Evolutionary conservation across 2,797 vertebrate genomes (phyloP).

Genomic region (Cyprinodon diabolis): DNA sequence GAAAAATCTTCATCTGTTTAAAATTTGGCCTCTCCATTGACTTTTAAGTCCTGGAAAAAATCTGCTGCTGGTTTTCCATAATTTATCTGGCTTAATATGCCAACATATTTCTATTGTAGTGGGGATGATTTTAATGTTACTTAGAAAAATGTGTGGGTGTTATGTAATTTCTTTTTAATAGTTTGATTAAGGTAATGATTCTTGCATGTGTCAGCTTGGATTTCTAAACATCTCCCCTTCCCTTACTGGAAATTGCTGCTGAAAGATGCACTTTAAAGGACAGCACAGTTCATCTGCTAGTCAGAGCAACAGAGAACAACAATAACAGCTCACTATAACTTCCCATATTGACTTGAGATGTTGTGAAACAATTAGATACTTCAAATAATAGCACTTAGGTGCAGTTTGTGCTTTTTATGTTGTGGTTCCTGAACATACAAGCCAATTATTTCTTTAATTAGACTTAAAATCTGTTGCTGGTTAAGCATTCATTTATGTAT

Average conservation of each 20-base stretch:
- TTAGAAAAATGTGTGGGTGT: not conserved
- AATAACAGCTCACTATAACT: constrained; percentile 23
- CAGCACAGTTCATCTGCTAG: constrained; percentile 24
- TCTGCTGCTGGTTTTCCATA: constrained; percentile 57
- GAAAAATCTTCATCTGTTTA: constrained; percentile 36
- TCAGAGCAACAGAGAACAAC: constrained; percentile 26
- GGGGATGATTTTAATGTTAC: not conserved
- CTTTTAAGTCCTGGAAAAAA: constrained; percentile 48
- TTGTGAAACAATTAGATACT: constrained; percentile 13
- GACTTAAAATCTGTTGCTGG: constrained; percentile 24
- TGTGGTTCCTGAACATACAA: constrained; percentile 21
- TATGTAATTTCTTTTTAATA: not conserved
- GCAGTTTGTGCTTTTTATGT: constrained; percentile 23
- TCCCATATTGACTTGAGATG: constrained; percentile 33
- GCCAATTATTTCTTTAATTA: constrained; percentile 35
- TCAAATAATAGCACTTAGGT: constrained; percentile 20
- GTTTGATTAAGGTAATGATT: not conserved
- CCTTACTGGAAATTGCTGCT: constrained; percentile 14
- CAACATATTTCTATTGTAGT: constrained; percentile 54
- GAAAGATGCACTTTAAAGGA: constrained; percentile 57
- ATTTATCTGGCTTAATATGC: constrained; percentile 51
- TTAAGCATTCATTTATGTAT: constrained; percentile 16
- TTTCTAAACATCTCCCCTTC: not conserved
- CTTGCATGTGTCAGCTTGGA: not conserved
- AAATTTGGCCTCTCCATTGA: constrained; percentile 53